Evolutionary conservation across 1,140 invertebrate species (phyloP), one percentile per base, ranked within the genome.

Genomic region (Saccostrea cuccullata): DNA sequence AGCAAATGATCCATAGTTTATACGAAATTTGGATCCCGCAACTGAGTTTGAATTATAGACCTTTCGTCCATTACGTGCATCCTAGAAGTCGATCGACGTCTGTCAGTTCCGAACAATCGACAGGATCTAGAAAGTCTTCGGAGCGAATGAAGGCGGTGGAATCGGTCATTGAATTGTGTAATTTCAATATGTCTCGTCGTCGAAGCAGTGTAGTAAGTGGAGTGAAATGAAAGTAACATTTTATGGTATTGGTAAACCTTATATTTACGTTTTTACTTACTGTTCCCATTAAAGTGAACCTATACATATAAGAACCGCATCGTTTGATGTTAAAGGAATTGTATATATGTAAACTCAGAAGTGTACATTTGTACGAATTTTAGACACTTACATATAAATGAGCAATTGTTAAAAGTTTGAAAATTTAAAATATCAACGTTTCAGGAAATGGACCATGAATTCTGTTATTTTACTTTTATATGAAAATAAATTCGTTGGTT

Each of bases 1-100:
- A 77, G 70, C 70, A 77, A 77, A 77, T 77, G 15, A 77, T 77
- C 15, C 70, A 77, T 17, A 77, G 70, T 77, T 36, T 77, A 26
- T 77, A 77, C 30, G 70, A 77, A 77, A 77, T 77, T 36, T 77
- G 70, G 70, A 77, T 77, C 23, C 70, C 70, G 13, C 70, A 77
- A 30, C 70, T 77, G 26, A 77, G 70, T 26, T 36, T 77, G 70
- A 77, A 77, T 15, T 77, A 77, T 26, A 77, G 70, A 77, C 70
- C 70, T 30, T 77, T 77, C 15, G 70, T 77, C 70, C 70, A 77
- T 12, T 77, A 77, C 36, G 70, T 77, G 70, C 70, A 26, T 15
- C 70, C 70, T 2, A 23, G 70, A 26, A 77, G 70, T 77, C 23
- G 70, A 77, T 36, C 70, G 23, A 77, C 70, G 13, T 77, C 70